Percentiles rank a stretch among this genome's conserved stretches.
Evolutionary conservation across 2,113 vertebrate species (phyloP).

Genomic region (Melanotaenia duboulayi): DNA sequence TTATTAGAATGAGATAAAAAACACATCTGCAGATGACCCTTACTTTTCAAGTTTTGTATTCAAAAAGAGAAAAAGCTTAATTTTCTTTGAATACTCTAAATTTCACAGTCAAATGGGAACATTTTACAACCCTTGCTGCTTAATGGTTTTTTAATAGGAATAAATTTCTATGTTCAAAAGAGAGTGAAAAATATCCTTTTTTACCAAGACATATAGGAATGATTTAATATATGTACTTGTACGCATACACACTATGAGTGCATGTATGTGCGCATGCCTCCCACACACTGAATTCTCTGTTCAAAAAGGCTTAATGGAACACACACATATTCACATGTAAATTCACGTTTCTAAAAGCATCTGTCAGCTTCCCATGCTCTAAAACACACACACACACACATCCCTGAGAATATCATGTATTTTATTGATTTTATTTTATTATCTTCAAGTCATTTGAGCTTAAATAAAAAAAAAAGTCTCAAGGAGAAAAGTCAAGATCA

Average conservation of each 20-base stretch:
- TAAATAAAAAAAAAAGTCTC: neutral
- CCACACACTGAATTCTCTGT: neutral
- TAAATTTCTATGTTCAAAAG: too few species aligned
- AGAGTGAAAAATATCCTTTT: neutral
- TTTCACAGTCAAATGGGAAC: neutral
- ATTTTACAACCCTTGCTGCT: neutral
- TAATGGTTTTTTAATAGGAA: neutral
- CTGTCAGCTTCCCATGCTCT: neutral
- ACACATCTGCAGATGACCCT: neutral
- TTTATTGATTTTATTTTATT: too few species aligned
- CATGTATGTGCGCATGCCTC: neutral
- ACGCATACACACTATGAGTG: neutral
- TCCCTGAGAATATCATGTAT: too few species aligned
- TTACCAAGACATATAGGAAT: neutral
- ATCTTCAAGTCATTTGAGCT: neutral
- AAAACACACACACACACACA: neutral
- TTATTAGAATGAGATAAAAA: slow-evolving; percentile 1
- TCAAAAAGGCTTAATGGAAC: too few species aligned
- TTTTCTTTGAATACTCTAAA: too few species aligned
- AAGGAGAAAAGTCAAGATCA: too few species aligned
- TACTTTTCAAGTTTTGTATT: neutral
- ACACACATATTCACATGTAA: neutral
- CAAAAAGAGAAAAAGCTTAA: neutral
- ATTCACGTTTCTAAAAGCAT: neutral
- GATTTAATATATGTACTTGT: neutral